Conservation (phyloP, 2,113 vertebrate species). For the Lipotes vexillifer region DNA sequence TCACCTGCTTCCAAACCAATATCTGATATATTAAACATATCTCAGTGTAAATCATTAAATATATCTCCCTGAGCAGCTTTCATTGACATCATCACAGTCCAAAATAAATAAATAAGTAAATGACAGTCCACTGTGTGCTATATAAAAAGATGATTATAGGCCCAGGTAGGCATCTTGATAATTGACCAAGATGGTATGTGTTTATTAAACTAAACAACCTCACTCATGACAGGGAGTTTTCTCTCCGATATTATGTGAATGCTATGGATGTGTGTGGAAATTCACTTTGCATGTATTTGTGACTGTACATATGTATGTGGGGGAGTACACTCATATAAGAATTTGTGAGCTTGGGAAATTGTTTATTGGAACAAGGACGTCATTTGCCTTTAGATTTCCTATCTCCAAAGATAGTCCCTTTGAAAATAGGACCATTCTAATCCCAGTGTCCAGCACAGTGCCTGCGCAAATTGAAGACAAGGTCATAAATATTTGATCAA, state of each 20-base stretch:
- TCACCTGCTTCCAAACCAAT: background rate
- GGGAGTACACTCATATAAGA: background rate
- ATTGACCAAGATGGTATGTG: background rate
- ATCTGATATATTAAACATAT: background rate
- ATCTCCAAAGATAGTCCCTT: background rate
- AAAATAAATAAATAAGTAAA: background rate
- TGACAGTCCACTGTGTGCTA: background rate
- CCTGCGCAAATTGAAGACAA: background rate
- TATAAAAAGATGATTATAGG: background rate
- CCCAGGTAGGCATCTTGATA: background rate
- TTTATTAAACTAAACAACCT: background rate
- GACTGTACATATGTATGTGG: background rate
- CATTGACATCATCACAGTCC: background rate
- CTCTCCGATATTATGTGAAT: background rate
- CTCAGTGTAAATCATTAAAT: background rate
- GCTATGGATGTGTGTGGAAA: background rate
- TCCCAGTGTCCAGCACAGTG: background rate
- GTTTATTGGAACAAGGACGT: background rate
- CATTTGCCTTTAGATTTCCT: background rate
- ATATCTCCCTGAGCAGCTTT: background rate
- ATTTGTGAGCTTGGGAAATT: background rate
- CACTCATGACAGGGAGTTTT: background rate
- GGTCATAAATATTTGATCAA: background rate
- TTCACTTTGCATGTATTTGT: background rate
- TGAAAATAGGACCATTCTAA: background rate